Evolutionary conservation across 2,113 vertebrate species (phyloP).

Genomic region (Silurus asotus): DNA sequence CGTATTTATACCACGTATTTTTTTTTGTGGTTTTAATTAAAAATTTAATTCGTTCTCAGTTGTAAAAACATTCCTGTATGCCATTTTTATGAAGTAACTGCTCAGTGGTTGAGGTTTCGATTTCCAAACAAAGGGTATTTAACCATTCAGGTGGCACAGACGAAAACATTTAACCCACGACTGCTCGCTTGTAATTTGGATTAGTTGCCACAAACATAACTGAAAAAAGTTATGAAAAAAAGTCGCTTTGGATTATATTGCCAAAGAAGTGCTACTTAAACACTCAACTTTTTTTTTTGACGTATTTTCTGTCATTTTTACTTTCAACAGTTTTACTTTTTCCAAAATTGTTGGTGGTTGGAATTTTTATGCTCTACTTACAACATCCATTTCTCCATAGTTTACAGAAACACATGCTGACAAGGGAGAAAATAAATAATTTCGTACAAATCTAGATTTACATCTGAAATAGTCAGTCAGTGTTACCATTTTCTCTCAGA

Average conservation of each 20-base stretch:
- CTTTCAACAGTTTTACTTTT: neutral
- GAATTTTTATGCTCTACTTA: neutral
- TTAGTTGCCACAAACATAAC: neutral
- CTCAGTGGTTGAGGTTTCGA: neutral
- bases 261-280: neutral
- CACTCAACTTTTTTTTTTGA: no score
- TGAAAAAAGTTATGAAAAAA: neutral
- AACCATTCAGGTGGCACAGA: neutral
- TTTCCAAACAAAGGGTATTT: neutral
- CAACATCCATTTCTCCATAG: neutral
- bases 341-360: neutral
- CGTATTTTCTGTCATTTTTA: neutral
- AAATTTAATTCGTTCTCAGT: no score
- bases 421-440: neutral
- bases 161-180: neutral
- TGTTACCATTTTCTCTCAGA: no score
- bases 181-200: neutral
- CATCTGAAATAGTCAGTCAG: no score
- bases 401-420: neutral
- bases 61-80: no score
- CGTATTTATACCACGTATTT: no score
- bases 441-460: neutral
- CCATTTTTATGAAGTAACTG: no score
- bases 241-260: neutral
- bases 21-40: neutral